Base-by-base conservation (phyloP, 1,140 invertebrate genomes). In the Anthonomus grandis region DNA sequence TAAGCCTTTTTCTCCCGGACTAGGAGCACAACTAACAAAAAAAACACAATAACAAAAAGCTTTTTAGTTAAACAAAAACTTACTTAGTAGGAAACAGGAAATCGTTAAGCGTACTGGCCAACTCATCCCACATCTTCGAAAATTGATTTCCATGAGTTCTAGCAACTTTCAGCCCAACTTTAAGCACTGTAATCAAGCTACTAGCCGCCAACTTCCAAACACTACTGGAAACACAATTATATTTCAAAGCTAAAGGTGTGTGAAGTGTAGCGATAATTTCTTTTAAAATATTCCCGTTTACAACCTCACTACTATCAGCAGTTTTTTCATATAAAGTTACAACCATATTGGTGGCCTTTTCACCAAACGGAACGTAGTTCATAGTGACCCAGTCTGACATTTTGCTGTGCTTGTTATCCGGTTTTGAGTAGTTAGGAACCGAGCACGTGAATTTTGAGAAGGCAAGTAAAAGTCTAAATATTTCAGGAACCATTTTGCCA, bases 341-440 rank as follows among this genome's bases (percentile, higher is more conserved):
- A 34, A 87, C 85, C 79, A 93, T 87, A 17, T 83, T 82, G 18
- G 95, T 76, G 10, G 90, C 84, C 71, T 88, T 86, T 70, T 93
- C 90, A 59, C 91, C 90, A 75, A 93, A 94, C 38, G 90, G 89
- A 62, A 92, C 87, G 70, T 89, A 92, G 73, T 91, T 91, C 83
- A 90, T 86, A 34, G 83, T 85, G n/a, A 90, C 79, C 81, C 86
- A 89, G 64, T 91, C 89, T 76, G 74, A 67, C 66, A 77, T 50
- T 60, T 75, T 75, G 39, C 66, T 58, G 19, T 78, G 74, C 67
- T 79, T 79, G 18, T 73, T 79, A 58, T 76, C 75, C 62, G 78
- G 69, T 73, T 83, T 81, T 42, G 79, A 79, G 72, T 80, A 85
- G 22, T 78, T 79, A 12, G 87, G 87, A 15, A 85, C 81, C 45